These are phyloP conservation scores for Brachionus angularis DNA, from an alignment of 1,140 invertebrate genomes.

Conservation along the genomic window DNA sequence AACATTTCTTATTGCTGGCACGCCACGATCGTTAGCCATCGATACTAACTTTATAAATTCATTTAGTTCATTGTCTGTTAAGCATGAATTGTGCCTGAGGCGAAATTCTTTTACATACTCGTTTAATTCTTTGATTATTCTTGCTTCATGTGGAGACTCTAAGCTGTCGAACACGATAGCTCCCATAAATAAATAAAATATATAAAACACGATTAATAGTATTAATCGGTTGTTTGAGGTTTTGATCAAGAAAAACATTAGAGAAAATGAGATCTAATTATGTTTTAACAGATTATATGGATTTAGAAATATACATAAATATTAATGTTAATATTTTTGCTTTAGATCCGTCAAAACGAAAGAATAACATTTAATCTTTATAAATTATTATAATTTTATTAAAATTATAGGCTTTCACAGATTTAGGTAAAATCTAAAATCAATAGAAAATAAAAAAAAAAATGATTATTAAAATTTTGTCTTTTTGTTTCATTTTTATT, in stretches of 20 bases:
- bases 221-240: constrained; percentile 12
- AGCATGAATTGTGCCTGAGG: neutral
- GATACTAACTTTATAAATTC: constrained; percentile 3
- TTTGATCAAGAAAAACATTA: constrained; percentile 8
- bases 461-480: too few species aligned
- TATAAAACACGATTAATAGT: constrained; percentile 19
- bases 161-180: constrained; percentile 13
- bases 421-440: too few species aligned
- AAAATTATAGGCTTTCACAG: too few species aligned
- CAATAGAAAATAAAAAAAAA: too few species aligned
- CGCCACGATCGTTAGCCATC: constrained; percentile 24
- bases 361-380: too few species aligned
- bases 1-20: constrained; percentile 11
- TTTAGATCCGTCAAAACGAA: too few species aligned
- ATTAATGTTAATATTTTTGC: too few species aligned
- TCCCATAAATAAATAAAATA: constrained; percentile 14
- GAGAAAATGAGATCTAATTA: constrained; percentile 1
- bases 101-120: constrained; percentile 15
- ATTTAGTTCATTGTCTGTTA: neutral
- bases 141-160: constrained; percentile 27
- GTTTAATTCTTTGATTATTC: constrained; percentile 25
- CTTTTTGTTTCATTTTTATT: too few species aligned
- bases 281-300: neutral
- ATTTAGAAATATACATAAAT: too few species aligned
- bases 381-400: too few species aligned